phyloP scores from a whole-genome alignment of 1,140 invertebrate genomes.

The Euglossa dilemma region DNA sequence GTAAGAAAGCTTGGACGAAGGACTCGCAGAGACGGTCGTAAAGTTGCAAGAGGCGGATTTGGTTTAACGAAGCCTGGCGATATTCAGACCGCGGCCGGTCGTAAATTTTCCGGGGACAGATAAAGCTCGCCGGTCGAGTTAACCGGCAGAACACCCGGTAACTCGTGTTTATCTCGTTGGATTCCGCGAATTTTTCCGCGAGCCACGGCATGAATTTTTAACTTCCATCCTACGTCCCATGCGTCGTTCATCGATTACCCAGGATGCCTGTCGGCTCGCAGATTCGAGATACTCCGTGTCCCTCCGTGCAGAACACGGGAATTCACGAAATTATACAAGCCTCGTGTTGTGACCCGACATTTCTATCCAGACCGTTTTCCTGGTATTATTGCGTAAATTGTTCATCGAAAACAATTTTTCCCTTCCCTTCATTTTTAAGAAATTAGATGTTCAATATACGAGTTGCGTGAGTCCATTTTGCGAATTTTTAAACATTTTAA shows the following conservation, averaged over 20 bases:
- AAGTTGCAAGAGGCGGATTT: conserved; percentile 21
- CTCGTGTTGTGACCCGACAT: too few species aligned
- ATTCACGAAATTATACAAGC: not conserved
- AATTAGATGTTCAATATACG: too few species aligned
- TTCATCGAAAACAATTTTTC: too few species aligned
- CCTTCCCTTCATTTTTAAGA: too few species aligned
- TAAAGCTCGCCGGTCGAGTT: not conserved
- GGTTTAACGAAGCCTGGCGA: conserved; percentile 36
- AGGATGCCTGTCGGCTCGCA: too few species aligned
- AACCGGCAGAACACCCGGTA: not conserved
- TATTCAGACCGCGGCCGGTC: conserved; percentile 26
- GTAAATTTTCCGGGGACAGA: conserved; percentile 19
- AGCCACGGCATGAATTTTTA: not conserved
- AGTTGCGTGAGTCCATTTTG: too few species aligned
- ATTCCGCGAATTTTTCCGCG: not conserved
- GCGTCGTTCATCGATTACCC: not conserved
- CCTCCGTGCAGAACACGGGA: not conserved
- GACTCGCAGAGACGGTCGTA: not conserved
- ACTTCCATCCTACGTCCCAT: not conserved
- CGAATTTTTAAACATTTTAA: too few species aligned
- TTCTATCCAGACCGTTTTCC: too few species aligned
- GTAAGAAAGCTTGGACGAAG: not conserved
- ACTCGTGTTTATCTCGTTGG: conserved; percentile 18
- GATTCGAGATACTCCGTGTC: not conserved
- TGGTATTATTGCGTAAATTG: too few species aligned